Base-by-base conservation (phyloP, 2,113 vertebrate species). In the Ophthalmolycus amberensis region DNA sequence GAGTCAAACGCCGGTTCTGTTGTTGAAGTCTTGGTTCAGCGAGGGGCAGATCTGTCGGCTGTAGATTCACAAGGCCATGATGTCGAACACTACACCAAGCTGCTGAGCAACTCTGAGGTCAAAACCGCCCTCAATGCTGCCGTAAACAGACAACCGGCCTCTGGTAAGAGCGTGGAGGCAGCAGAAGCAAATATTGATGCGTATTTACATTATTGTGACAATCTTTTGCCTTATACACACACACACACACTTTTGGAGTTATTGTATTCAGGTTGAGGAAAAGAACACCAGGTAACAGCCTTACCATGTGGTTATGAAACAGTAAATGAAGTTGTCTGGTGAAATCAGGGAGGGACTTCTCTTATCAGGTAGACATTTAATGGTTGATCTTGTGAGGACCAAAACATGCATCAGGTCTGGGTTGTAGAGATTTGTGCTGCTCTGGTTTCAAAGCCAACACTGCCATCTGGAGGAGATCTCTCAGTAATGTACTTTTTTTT, bases 1-100 rank as follows among this genome's bases (percentile, higher is more conserved):
- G 97, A 99, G 94, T 91, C 87, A 75, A 95, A 91, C 65, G 94
- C 82, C 32, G 82, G 90, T 11, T 85, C 90, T 27, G 91, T 93
- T 0, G 94, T 95, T 29, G 97, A 99, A 70, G 85, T 95, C 44
- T 94, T 99, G 87, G 87, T 97, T 67, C 95, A 89, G 71, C 95
- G 94, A 80, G 96, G 96, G 77, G 97, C 97, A 40, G 95, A 97
- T 80, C 74, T 96, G 81, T 92, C 68, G 25, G 91, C 95, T 22
- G 91, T 96, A 16, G 98, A 99, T 79, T 93, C 96, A 37, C 95
- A 98, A 66, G 98, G 97, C 85, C 96, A 97, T 8, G 96, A 96
- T 77, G 96, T 96, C 52, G 85, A 95, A 52, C 95, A 97, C 93
- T 98, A 97, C 1, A 91, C 96, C 86, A 97, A 94, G 80, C 88